Percentiles rank a stretch among this genome's conserved stretches.
Evolutionary conservation across 1,140 invertebrate genomes (phyloP).

Genomic region (Gonatopus flavifemur): DNA sequence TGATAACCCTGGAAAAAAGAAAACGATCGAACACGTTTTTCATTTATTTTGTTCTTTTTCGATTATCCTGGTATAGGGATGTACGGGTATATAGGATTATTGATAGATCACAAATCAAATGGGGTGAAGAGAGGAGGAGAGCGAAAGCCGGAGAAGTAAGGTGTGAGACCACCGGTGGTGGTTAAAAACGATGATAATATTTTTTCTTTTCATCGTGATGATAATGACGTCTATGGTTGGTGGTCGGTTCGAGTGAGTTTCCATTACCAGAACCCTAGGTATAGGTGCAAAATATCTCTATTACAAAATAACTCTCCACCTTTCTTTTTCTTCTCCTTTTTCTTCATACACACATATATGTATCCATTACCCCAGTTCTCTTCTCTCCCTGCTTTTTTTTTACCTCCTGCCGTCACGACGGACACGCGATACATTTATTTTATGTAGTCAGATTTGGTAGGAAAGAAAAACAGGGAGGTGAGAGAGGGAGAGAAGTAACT

Average conservation of each 20-base stretch:
- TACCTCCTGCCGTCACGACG: too few species aligned
- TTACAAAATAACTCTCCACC: constrained; percentile 10
- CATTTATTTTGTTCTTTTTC: background rate
- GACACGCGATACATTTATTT: background rate
- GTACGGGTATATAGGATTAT: too few species aligned
- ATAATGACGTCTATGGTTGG: too few species aligned
- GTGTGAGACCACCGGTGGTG: constrained; percentile 1
- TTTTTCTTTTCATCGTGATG: constrained; percentile 13
- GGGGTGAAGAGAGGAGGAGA: constrained; percentile 17
- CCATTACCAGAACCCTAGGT: constrained; percentile 31
- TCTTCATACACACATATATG: background rate
- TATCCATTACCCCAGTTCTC: too few species aligned
- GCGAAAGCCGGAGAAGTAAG: background rate
- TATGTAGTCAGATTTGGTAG: background rate
- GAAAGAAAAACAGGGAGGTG: background rate
- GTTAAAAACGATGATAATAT: background rate
- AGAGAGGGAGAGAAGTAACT: background rate
- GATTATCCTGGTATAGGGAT: constrained; percentile 4
- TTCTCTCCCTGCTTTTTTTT: too few species aligned
- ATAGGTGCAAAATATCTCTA: constrained; percentile 27
- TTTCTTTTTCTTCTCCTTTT: background rate
- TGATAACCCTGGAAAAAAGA: background rate
- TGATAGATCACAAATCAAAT: too few species aligned
- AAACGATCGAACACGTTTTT: constrained; percentile 3
- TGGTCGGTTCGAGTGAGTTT: constrained; percentile 13